Evolutionary conservation across 2,888 invertebrate species (phyloP).

Genomic region (Agrotis ipsilon): DNA sequence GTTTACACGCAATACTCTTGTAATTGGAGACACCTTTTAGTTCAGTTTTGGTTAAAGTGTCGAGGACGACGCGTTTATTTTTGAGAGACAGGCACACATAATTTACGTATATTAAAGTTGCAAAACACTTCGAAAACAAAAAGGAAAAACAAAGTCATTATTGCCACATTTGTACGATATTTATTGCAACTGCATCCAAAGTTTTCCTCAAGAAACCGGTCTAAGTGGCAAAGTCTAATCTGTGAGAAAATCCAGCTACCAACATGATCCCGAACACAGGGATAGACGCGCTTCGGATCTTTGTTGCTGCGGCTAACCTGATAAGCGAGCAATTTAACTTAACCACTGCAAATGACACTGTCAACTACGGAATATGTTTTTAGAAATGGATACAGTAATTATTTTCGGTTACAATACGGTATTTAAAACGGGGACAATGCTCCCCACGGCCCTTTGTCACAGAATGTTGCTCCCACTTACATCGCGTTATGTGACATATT

Average conservation of each 20-base stretch:
- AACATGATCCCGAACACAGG: slow-evolving; percentile 39
- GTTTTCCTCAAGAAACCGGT: slow-evolving; percentile 11
- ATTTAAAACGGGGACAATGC: slow-evolving; percentile 57
- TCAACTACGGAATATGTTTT: slow-evolving; percentile 26
- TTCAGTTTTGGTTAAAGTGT: slow-evolving; percentile 59
- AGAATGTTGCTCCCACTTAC: slow-evolving; percentile 74
- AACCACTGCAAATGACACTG: slow-evolving; percentile 24
- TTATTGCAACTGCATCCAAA: slow-evolving; percentile 21
- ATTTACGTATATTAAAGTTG: background rate
- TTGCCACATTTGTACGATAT: background rate
- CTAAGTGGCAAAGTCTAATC: slow-evolving; percentile 35
- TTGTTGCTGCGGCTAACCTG: slow-evolving; percentile 38
- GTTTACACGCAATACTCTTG: slow-evolving; percentile 84
- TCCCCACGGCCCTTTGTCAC: slow-evolving; percentile 70
- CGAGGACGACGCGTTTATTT: slow-evolving; percentile 50
- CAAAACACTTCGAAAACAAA: background rate
- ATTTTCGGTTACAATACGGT: slow-evolving; percentile 55
- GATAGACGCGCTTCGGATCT: slow-evolving; percentile 27
- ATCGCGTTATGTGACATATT: slow-evolving; percentile 67
- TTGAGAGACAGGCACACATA: background rate
- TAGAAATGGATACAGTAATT: slow-evolving; percentile 47
- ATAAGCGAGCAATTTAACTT: slow-evolving; percentile 31
- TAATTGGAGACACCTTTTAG: slow-evolving; percentile 78
- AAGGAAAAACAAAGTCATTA: background rate
- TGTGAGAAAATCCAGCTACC: slow-evolving; percentile 38